Base-by-base conservation (phyloP, 1,140 invertebrate genomes). In the Mylabris phalerata region DNA sequence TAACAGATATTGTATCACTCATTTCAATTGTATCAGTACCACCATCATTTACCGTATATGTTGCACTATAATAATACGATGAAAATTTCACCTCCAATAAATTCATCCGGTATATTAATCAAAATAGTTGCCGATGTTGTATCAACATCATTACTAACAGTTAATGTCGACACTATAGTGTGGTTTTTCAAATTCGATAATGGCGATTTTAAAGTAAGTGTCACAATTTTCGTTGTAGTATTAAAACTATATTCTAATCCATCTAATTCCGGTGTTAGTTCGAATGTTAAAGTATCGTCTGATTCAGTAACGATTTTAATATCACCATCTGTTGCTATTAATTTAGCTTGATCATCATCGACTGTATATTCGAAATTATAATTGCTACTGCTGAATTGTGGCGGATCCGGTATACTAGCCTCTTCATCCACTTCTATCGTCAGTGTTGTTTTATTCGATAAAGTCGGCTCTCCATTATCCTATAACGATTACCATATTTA, bases 321-420 rank as follows among this genome's bases (percentile, higher is more conserved):
- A 40, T 48, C 54, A 24, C 11, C 48, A 13, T 10, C 32, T 32
- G 4, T 27, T 26, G 59, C 25, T 42, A 24, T 48, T 24, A 61
- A 25, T 24, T 4, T 25, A 9, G 47, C 25, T 38, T 26, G 26
- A 49, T 41, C 13, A 13, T 50, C 26, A 42, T 10, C 42, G 9
- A 46, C 47, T 10, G 59, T 26, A 19, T 61, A 61, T 7, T 44
- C n/a, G 57, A 59, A 59, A 13, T 48, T 38, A 27, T 62, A 62
- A 13, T 40, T 54, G 9, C 61, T 3, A 25, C 27, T 19, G 9
- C 1, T 4, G 44, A 67, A 67, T 9, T 24, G 39, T 6, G 65
- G 65, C 4, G 32, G 40, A 26, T 66, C 63, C 9, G 55, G 45
- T 13, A 63, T 44, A 46, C 61, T 50, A 9, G 3, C n/a, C 4